phyloP scores from a whole-genome alignment of 1,140 invertebrate genomes.

The Limonius californicus region DNA sequence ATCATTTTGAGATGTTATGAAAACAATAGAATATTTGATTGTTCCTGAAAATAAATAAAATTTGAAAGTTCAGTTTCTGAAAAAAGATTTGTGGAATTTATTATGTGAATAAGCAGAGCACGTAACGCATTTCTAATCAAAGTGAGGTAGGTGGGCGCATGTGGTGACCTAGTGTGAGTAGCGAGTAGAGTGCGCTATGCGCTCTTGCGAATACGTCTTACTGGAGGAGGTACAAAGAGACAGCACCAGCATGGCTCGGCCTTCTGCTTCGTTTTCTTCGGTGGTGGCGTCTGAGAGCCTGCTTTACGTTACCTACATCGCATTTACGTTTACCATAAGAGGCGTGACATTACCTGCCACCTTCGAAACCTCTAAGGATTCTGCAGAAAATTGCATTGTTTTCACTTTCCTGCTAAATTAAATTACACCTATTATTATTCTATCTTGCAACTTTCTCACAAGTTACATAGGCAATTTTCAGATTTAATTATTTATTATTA shows the following conservation, averaged over 20 bases:
- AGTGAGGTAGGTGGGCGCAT: too few species aligned
- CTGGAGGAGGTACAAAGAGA: constrained; percentile 34
- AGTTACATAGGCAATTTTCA: too few species aligned
- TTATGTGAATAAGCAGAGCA: too few species aligned
- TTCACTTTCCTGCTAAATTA: neutral
- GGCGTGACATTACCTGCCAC: constrained; percentile 1
- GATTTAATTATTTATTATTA: too few species aligned
- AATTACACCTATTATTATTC: neutral
- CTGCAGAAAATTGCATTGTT: neutral
- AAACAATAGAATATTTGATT: too few species aligned
- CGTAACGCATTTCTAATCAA: too few species aligned
- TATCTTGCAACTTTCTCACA: too few species aligned
- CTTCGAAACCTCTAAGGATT: neutral
- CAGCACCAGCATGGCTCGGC: constrained; percentile 25
- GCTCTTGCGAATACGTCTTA: constrained; percentile 32
- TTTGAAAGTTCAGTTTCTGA: too few species aligned
- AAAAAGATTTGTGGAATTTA: too few species aligned
- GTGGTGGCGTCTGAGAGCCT: neutral
- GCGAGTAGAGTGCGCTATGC: constrained; percentile 32
- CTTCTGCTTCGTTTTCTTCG: constrained; percentile 14
- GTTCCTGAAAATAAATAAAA: too few species aligned
- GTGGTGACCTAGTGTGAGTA: constrained; percentile 37
- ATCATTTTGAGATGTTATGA: too few species aligned
- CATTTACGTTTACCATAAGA: constrained; percentile 2
- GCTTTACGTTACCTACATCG: neutral